Evolutionary conservation across 2,888 invertebrate genomes (phyloP).

Genomic region (Pegoplata infirma): DNA sequence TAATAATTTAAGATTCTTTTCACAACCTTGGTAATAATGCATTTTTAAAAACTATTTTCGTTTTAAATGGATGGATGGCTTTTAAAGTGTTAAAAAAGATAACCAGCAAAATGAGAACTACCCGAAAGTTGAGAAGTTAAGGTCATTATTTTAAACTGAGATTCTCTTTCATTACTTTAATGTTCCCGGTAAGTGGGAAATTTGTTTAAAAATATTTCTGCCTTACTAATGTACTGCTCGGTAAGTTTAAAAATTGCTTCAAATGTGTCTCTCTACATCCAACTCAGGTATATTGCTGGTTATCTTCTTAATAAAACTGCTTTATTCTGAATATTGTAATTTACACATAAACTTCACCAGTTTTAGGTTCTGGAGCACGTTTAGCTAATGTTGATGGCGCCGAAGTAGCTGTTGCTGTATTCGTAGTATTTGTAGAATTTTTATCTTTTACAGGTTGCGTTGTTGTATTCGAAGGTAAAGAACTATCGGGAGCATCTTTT

Average conservation of each 20-base stretch:
- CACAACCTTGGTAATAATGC: conserved; percentile 54
- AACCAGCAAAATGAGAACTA: too few relatives aligned
- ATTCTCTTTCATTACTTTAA: too few relatives aligned
- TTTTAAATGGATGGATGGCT: conserved; percentile 45
- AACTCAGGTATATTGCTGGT: too few relatives aligned
- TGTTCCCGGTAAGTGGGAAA: too few relatives aligned
- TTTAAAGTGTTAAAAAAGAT: neutral
- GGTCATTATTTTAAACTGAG: too few relatives aligned
- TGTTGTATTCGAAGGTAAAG: neutral
- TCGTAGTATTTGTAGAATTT: conserved; percentile 8
- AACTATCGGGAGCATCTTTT: conserved; percentile 22
- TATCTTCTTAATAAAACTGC: neutral
- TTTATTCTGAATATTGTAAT: neutral
- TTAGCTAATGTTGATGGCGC: conserved; percentile 77
- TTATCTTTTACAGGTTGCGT: conserved; percentile 29
- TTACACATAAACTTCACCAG: conserved; percentile 77
- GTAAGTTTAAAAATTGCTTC: too few relatives aligned
- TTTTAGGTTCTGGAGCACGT: conserved; percentile 74
- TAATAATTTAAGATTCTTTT: conserved; percentile 62
- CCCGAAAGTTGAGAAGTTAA: conserved; percentile 1
- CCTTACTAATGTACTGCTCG: too few relatives aligned
- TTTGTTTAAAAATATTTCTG: too few relatives aligned
- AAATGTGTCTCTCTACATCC: too few relatives aligned
- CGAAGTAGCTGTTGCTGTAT: conserved; percentile 67
- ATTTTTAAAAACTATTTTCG: conserved; percentile 19